phyloP scores from a whole-genome alignment of 2,113 vertebrate genomes.

The Procavia capensis region DNA sequence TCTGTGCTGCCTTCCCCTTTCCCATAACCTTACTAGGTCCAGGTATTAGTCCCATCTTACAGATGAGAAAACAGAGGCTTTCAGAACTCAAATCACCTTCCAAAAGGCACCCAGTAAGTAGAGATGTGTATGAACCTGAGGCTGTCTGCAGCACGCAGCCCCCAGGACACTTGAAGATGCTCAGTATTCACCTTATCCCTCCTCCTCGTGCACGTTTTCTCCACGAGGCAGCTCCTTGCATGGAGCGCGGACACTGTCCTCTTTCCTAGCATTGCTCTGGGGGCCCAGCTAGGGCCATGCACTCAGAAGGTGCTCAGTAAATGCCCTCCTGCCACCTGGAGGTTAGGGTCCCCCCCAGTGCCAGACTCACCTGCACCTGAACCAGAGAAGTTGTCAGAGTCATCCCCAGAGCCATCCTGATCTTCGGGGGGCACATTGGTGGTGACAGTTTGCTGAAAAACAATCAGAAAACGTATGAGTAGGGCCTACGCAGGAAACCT shows the following conservation, averaged over 20 bases:
- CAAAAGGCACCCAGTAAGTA: background rate
- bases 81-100: background rate
- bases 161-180: background rate
- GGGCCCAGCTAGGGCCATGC: background rate
- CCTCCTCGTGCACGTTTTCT: rapidly evolving
- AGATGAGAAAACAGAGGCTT: background rate
- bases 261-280: background rate
- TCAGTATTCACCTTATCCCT: too few species aligned
- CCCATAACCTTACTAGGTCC: background rate
- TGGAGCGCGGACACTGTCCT: rapidly evolving
- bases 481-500: background rate
- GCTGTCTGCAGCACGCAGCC: background rate
- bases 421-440: constrained; percentile 86
- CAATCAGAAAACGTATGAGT: constrained; percentile 5
- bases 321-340: rapidly evolving
- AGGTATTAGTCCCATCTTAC: background rate
- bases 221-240: background rate
- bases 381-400: constrained; percentile 86
- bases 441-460: constrained; percentile 84
- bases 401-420: constrained; percentile 88
- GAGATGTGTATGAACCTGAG: background rate
- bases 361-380: constrained; percentile 85
- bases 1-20: background rate
- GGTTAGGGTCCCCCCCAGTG: too few species aligned
- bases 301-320: background rate